Conservation (phyloP, 2,888 invertebrate species). For the Trachelus tabidus region DNA sequence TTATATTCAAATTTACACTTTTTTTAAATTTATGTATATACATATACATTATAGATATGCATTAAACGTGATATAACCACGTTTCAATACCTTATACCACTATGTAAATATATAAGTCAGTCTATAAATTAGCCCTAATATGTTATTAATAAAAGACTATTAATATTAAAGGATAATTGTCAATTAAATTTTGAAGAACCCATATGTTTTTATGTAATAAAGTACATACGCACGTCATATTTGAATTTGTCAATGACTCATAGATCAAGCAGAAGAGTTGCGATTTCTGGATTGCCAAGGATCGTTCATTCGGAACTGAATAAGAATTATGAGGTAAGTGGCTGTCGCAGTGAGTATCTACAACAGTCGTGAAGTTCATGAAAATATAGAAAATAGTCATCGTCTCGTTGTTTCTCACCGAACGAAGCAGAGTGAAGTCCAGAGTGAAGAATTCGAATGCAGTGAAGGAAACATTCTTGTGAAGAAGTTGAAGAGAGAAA, state of each 20-base stretch:
- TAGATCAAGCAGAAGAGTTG: slow-evolving; percentile 23
- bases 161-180: slow-evolving; percentile 12
- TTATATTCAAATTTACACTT: no score
- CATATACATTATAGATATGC: no score
- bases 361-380: slow-evolving; percentile 10
- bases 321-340: slow-evolving; percentile 44
- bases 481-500: slow-evolving; percentile 50
- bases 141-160: slow-evolving; percentile 9
- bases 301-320: slow-evolving; percentile 34
- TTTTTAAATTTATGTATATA: no score
- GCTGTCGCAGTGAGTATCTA: slow-evolving; percentile 38
- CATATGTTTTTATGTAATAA: slow-evolving; percentile 13
- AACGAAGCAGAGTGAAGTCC: slow-evolving; percentile 49
- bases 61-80: no score
- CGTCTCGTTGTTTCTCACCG: slow-evolving; percentile 36
- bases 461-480: slow-evolving; percentile 46
- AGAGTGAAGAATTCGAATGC: slow-evolving; percentile 50
- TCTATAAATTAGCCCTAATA: slow-evolving; percentile 18
- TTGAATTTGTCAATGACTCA: background rate
- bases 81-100: no score
- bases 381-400: background rate
- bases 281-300: background rate
- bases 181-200: background rate
- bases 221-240: slow-evolving; percentile 10
- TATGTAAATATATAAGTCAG: slow-evolving; percentile 9